These are phyloP conservation scores for Heterodera carotae DNA, from an alignment of 1,140 invertebrate genomes.

Conservation along the genomic window DNA sequence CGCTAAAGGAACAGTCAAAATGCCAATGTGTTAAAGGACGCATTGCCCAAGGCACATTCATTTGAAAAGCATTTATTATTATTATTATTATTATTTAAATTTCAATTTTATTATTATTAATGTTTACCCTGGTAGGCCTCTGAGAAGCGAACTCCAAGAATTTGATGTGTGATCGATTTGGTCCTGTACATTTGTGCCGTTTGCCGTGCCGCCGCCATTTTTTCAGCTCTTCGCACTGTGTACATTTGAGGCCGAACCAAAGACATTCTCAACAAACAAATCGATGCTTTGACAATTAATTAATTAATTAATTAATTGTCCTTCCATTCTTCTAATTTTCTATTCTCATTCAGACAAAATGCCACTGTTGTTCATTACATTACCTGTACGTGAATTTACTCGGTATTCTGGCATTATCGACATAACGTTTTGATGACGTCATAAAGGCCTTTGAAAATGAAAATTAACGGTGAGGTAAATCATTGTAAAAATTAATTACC, in stretches of 20 bases:
- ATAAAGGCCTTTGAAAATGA: conserved; percentile 38
- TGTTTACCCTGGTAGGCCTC: neutral
- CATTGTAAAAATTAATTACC: neutral
- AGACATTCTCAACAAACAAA: conserved; percentile 4
- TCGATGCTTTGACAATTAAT: no score
- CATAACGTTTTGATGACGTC: conserved; percentile 48
- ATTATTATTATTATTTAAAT: neutral
- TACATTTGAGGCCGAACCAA: conserved; percentile 4
- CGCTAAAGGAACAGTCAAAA: neutral
- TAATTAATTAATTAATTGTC: no score
- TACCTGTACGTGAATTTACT: conserved; percentile 48
- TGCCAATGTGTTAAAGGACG: no score
- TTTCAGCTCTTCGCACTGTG: neutral
- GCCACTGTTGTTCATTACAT: neutral
- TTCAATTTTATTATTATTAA: no score
- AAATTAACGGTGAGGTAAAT: neutral
- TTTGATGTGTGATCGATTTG: neutral
- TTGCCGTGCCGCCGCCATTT: neutral
- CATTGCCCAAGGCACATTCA: no score
- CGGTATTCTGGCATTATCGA: conserved; percentile 54
- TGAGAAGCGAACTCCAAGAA: conserved; percentile 4
- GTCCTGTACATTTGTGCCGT: neutral
- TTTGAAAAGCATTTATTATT: no score
- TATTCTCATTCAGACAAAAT: neutral
- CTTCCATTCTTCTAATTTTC: neutral